A percentile compares a stretch with the other conserved stretches of the same genome.
phyloP scores from a whole-genome alignment of 2,797 vertebrate species.

The Anableps anableps region DNA sequence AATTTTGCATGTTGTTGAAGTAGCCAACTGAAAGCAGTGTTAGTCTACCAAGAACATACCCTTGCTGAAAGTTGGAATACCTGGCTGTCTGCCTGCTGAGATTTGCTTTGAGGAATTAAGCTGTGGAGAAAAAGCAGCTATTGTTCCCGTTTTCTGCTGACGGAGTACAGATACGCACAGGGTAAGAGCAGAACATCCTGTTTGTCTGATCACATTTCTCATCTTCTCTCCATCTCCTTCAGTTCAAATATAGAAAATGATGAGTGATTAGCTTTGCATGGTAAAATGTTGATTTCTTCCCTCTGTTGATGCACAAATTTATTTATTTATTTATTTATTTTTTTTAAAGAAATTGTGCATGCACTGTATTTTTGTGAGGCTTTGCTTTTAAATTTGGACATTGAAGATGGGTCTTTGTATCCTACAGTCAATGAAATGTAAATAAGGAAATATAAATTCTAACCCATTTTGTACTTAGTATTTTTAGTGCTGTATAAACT shows the following conservation, averaged over 20 bases:
- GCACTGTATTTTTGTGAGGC: not conserved
- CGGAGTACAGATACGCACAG: not conserved
- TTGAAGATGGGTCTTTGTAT: not conserved
- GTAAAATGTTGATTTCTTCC: not conserved
- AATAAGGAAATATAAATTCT: not conserved
- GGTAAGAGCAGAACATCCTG: conserved; percentile 8
- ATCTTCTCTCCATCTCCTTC: not conserved
- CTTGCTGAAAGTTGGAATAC: conserved; percentile 45
- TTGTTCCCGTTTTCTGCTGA: conserved; percentile 11
- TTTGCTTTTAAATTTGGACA: not conserved
- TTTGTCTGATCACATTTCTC: not conserved
- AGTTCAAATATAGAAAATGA: not conserved
- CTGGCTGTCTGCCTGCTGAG: conserved; percentile 4
- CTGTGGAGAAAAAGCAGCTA: not conserved
- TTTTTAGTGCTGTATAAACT: not conserved
- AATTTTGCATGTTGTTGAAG: conserved; percentile 17
- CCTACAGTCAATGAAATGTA: not conserved
- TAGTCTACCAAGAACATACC: conserved; percentile 16
- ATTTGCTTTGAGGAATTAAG: conserved; percentile 7
- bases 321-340: not conserved
- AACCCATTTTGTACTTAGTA: not conserved
- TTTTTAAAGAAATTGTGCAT: not conserved
- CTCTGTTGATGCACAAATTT: not conserved
- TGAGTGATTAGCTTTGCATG: not conserved
- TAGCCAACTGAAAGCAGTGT: conserved; percentile 29